A percentile compares a stretch with the other conserved stretches of the same genome.
These are phyloP conservation scores for Petrosia ficiformis DNA, from an alignment of 37 sponge, comb jelly and placozoan genomes.

Conservation along the genomic window DNA sequence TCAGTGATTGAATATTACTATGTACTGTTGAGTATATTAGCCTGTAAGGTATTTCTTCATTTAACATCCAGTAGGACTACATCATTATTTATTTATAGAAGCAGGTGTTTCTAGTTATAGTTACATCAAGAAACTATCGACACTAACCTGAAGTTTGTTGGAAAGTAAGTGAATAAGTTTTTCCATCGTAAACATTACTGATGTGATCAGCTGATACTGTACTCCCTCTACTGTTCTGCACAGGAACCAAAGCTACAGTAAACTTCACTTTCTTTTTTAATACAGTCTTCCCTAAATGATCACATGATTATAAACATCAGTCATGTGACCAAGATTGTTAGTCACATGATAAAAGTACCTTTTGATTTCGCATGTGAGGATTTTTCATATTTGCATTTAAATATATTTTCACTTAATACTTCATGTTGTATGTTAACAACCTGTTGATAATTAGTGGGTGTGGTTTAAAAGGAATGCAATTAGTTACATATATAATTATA, in stretches of 20 bases:
- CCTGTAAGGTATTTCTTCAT: too few relatives aligned
- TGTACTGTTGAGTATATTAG: too few relatives aligned
- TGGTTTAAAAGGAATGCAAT: conserved; percentile 1
- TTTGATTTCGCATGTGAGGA: conserved; percentile 1
- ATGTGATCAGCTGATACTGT: background rate
- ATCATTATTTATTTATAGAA: too few relatives aligned
- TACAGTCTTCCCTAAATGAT: conserved; percentile 35
- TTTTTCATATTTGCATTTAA: conserved; percentile 63
- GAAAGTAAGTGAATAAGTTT: conserved; percentile 55
- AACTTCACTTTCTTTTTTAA: conserved; percentile 70
- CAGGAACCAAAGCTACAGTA: conserved; percentile 28
- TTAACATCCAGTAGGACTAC: too few relatives aligned
- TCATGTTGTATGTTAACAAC: conserved; percentile 39
- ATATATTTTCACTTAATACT: conserved; percentile 29
- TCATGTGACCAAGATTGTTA: too few relatives aligned
- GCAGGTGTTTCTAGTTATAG: too few relatives aligned
- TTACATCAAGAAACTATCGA: background rate
- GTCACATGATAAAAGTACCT: too few relatives aligned
- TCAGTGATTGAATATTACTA: too few relatives aligned
- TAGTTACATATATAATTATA: background rate
- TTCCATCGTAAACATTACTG: conserved; percentile 27
- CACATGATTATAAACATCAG: background rate
- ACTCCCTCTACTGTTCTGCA: conserved; percentile 27
- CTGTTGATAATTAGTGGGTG: conserved; percentile 7
- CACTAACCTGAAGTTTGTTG: conserved; percentile 44